Evolutionary conservation across 2,797 vertebrate species (phyloP), one percentile per base, ranked within the genome.

Genomic region (Parambassis ranga): DNA sequence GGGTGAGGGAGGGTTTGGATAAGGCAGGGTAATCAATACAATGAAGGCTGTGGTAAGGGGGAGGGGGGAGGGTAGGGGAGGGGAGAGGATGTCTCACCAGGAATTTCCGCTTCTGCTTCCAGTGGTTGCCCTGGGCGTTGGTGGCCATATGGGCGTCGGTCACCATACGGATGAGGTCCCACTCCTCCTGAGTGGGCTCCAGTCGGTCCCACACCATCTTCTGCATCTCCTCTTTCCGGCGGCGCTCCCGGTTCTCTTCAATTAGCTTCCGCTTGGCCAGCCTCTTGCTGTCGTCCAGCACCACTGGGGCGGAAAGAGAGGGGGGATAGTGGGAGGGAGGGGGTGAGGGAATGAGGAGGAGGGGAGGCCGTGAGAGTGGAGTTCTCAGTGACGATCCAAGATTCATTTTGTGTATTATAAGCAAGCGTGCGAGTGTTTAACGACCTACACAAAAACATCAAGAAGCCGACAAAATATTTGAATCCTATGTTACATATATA

Each of bases 51-150:
- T 30, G 52, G 46, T 46, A 42, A 36, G 23, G 14, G 8, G 7
- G 8, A 48, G 23, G 20, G 44, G 43, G 31, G 47, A 16, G 24
- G 16, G 36, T 23, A 35, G 59, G 50, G 64, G 65, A 57, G 57
- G 53, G 63, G 70, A 56, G 60, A 52, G 33, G 65, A 46, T 33
- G 22, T 83, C 94, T 96, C 91, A 98, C 97, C 96, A 98, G 91
- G 92, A 99, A 98, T 92, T 97, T 98, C 82, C 97, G 92, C 59
- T 98, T 98, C 92, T 98, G 96, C 87, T 96, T 98, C 96, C 97
- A 99, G 89, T 97, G 96, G 92, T 95, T 98, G 83, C 96, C 97
- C 84, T 98, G 96, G 71, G 97, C 97, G 18, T 98, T 99, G 13
- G 97, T 99, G 77, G 95, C 91, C 93, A 97, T 93, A 7, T 99